Percentiles rank a stretch among this genome's conserved stretches.
Evolutionary conservation across 2,797 vertebrate species (phyloP).

Genomic region (Acestrorhynchus altus): DNA sequence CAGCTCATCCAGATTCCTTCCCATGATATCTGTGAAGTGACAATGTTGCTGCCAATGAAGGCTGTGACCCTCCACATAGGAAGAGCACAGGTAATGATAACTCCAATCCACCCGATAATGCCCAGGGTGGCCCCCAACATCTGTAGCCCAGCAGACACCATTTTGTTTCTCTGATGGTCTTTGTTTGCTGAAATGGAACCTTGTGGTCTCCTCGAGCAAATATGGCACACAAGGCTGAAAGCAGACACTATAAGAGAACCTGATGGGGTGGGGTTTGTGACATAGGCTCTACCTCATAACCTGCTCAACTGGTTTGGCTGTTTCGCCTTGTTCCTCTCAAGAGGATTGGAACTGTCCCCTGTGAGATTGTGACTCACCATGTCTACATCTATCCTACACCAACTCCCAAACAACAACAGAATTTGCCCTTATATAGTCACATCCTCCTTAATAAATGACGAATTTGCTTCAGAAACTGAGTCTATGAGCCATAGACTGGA

Average conservation of each 20-base stretch:
- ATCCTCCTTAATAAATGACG: neutral
- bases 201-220: constrained; percentile 19
- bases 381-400: neutral
- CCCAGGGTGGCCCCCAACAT: constrained; percentile 88
- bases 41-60: constrained; percentile 92
- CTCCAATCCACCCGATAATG: constrained; percentile 89
- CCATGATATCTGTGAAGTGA: constrained; percentile 88
- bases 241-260: constrained; percentile 37
- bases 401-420: constrained; percentile 5
- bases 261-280: constrained; percentile 42
- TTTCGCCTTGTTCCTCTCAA: constrained; percentile 9
- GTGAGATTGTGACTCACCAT: constrained; percentile 37
- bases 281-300: constrained; percentile 31
- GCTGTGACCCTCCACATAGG: constrained; percentile 95
- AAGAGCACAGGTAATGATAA: constrained; percentile 84
- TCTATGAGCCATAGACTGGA: neutral
- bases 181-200: constrained; percentile 27
- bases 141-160: constrained; percentile 93
- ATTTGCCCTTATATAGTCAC: constrained; percentile 19
- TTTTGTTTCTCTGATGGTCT: constrained; percentile 59
- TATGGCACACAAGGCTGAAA: constrained; percentile 23
- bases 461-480: constrained; percentile 2
- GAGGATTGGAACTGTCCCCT: neutral
- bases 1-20: constrained; percentile 98
- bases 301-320: constrained; percentile 48